Evolutionary conservation across 2,797 vertebrate species (phyloP).

Genomic region (Sebastes vulpes): DNA sequence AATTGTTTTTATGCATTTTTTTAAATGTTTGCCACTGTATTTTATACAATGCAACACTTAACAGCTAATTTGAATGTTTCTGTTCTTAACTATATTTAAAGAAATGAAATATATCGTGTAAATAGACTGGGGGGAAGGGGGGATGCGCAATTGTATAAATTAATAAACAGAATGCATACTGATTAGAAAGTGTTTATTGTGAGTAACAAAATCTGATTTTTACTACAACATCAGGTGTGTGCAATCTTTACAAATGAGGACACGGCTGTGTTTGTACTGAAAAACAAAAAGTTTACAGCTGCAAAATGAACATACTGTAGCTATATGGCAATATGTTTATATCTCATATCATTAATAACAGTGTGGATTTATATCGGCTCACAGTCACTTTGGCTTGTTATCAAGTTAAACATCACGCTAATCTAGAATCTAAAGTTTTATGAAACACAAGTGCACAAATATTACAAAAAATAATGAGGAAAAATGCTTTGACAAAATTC

Average conservation of each 20-base stretch:
- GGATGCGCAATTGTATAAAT: slow-evolving; percentile 74
- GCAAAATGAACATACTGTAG: neutral
- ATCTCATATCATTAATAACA: neutral
- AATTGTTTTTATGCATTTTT: slow-evolving; percentile 89
- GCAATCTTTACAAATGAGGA: neutral
- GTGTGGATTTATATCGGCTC: neutral
- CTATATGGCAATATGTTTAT: neutral
- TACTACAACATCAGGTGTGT: neutral
- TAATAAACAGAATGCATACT: slow-evolving; percentile 78
- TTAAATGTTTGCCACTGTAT: slow-evolving; percentile 89
- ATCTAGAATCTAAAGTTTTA: neutral
- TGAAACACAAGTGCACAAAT: slow-evolving; percentile 9
- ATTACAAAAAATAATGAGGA: neutral
- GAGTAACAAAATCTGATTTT: slow-evolving; percentile 57
- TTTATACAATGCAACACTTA: slow-evolving; percentile 92
- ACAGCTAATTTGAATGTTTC: slow-evolving; percentile 91
- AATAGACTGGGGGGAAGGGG: slow-evolving; percentile 48
- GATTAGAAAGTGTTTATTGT: slow-evolving; percentile 11
- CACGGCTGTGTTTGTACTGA: neutral
- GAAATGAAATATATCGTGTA: slow-evolving; percentile 81
- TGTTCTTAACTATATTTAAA: slow-evolving; percentile 84
- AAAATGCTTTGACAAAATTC: neutral
- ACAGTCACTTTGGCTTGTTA: slow-evolving; percentile 50
- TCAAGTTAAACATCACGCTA: slow-evolving; percentile 8
- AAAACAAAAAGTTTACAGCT: neutral